These are phyloP conservation scores for Lontra canadensis DNA, from an alignment of 2,113 vertebrate species.

Conservation along the genomic window DNA sequence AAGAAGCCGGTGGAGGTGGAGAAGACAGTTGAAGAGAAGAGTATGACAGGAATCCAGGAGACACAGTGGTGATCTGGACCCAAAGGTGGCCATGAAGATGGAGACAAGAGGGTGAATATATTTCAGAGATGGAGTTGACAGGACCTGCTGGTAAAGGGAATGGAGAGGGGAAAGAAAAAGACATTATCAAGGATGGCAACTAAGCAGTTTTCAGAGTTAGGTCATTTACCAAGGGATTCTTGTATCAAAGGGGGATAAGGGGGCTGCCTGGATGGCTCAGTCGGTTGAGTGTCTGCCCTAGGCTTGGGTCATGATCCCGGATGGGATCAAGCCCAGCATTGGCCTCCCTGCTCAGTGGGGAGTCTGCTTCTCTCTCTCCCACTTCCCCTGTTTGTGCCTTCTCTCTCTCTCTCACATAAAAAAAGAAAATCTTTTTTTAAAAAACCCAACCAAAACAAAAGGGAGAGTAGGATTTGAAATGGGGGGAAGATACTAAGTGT, in stretches of 20 bases:
- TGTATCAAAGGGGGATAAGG: neutral
- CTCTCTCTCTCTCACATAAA: too few species aligned
- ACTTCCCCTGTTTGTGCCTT: too few species aligned
- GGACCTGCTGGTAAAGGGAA: neutral
- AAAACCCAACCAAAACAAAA: neutral
- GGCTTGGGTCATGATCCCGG: too few species aligned
- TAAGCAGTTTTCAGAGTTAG: neutral
- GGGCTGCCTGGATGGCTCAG: neutral
- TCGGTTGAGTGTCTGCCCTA: neutral
- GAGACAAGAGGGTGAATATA: neutral
- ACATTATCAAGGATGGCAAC: neutral
- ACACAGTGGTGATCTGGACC: neutral
- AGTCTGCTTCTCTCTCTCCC: too few species aligned
- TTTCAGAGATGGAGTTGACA: neutral
- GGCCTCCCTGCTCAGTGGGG: too few species aligned
- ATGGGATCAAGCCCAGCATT: too few species aligned
- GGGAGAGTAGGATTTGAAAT: neutral
- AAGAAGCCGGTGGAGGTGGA: neutral
- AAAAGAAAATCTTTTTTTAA: too few species aligned
- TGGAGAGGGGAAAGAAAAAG: neutral
- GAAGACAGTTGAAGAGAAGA: neutral
- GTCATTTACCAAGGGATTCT: conserved; percentile 5
- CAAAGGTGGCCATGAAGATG: neutral
- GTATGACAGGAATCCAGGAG: neutral
- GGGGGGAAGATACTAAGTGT: neutral